A percentile compares a stretch with the other conserved stretches of the same genome.
Evolutionary conservation across 2,113 vertebrate species (phyloP).

Genomic region (Burhinus bistriatus): DNA sequence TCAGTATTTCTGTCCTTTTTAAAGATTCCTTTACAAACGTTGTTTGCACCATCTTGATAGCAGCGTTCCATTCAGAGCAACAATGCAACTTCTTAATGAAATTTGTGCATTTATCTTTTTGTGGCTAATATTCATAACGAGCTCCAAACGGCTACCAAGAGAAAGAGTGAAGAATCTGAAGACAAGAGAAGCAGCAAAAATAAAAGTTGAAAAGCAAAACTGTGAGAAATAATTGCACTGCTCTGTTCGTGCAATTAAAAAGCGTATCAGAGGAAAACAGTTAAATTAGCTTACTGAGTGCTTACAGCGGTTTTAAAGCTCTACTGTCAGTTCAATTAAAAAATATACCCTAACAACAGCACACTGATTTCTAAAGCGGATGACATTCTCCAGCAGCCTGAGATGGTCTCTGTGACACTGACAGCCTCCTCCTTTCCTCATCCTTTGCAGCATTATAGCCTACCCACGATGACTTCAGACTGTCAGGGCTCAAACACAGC

Average conservation of each 20-base stretch:
- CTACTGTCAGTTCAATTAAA: constrained; percentile 57
- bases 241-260: constrained; percentile 9
- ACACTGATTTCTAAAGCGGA: constrained; percentile 61
- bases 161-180: background rate
- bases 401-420: constrained; percentile 73
- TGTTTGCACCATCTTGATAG: background rate
- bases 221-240: constrained; percentile 2
- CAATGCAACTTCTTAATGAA: background rate
- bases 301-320: constrained; percentile 48
- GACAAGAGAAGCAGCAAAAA: constrained; percentile 1
- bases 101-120: background rate
- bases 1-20: background rate
- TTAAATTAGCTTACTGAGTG: constrained; percentile 51
- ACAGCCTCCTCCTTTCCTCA: background rate
- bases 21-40: background rate
- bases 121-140: background rate
- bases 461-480: constrained; percentile 47
- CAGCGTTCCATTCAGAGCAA: background rate
- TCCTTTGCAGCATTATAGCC: constrained; percentile 40
- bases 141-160: background rate
- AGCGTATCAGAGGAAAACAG: constrained; percentile 19
- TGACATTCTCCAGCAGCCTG: constrained; percentile 65
- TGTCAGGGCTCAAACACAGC: constrained; percentile 52
- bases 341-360: constrained; percentile 40
- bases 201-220: background rate